Evolutionary conservation across 2,888 invertebrate genomes (phyloP), one percentile per base, ranked within the genome.

Genomic region (Dolichomitus sp.): DNA sequence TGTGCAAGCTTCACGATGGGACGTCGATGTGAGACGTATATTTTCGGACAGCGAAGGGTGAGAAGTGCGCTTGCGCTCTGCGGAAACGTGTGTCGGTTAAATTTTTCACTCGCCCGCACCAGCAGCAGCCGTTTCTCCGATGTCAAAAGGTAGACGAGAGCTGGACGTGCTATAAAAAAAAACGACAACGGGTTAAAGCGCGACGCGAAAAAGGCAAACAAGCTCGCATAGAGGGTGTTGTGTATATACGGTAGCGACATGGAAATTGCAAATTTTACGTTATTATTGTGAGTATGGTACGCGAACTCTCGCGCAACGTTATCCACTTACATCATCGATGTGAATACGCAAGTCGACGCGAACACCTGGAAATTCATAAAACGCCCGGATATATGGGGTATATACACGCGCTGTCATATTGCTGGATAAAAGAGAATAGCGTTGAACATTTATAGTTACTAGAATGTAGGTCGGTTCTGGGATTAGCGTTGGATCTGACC

Each of bases 261-360:
- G 33, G 61, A 70, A 69, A 70, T 69, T 37, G 14, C 52, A 61
- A 80, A 75, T 80, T 75, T 80, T 40, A 54, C 69, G 63, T 69
- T 80, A 69, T 80, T 73, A 69, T 63, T 54, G 54, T 33, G 78
- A 61, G 79, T 52, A 70, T 52, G 30, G 48, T 48, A 59, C n/a
- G 66, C 27, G 12, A 61, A 33, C 68, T 72, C 54, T 40, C 30
- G 65, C 23, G 59, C 80, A 76, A 75, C 76, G 80, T 80, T 83
- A 75, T 80, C 80, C 73, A 83, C 77, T 83, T 83, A 80, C 77
- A 59, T 59, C 69, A 59, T 66, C 65, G 48, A 52, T 68, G 54
- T 63, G 48, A 27, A 68, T 70, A 50, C 72, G 57, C 40, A 14
- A 37, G 57, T 66, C 48, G 59, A 73, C 57, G 65, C 17, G 48